Base-by-base conservation (phyloP, 2,113 vertebrate species). In the Ictalurus furcatus region DNA sequence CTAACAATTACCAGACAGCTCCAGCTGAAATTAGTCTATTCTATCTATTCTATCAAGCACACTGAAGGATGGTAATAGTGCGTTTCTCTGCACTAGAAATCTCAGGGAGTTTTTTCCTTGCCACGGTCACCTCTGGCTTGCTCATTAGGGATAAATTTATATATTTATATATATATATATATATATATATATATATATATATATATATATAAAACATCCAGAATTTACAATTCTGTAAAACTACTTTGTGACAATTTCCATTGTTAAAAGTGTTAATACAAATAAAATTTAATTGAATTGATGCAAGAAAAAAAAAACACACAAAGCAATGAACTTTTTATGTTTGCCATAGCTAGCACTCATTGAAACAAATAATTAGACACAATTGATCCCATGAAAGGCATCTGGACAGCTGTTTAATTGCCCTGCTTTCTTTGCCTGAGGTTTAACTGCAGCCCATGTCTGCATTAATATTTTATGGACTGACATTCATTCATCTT, bases 391-490 rank as follows among this genome's bases (percentile, higher is more conserved):
- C 56, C n/a, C 44, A 73, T 65, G 82, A 85, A 85, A 52, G 80
- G 11, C 30, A 44, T 88, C 40, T 4, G 48, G 44, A 76, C 61
- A 76, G 85, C 73, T 76, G 85, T 85, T 88, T 74, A 30, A 89
- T 89, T 59, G 71, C 81, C 56, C 85, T 52, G 87, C 56, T 85
- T 65, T 91, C 73, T 65, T 82, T 79, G 82, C 82, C 82, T 79
- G 28, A 21, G 40, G 74, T 89, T 85, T 83, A 76, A 78, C 79
- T 16, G 19, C 30, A 67, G 19, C 44, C 71, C 21, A 71, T 78
- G 74, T 85, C 65, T 40, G 52, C 44, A 85, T 89, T 89, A 88
- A 85, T 87, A 87, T 89, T 90, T 85, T 52, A 87, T 52, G n/a
- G 81, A 85, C 80, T 23, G 82, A 87, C 58, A 67, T 83, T 78